Base-by-base conservation (phyloP, 2,113 vertebrate species). In the Ariopsis seemanni region DNA sequence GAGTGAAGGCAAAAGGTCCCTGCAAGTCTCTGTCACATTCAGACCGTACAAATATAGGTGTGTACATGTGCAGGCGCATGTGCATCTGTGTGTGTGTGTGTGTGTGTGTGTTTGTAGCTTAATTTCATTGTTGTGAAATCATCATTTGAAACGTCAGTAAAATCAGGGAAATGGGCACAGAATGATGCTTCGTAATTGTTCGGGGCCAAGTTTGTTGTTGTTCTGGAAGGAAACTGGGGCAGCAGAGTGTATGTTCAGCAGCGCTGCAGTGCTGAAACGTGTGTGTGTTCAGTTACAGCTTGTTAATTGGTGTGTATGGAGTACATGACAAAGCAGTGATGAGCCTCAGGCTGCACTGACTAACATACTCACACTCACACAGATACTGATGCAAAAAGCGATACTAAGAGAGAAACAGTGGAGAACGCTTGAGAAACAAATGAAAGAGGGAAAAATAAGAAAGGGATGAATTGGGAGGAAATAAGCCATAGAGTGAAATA, bases 261-360 rank as follows among this genome's bases (percentile, higher is more conserved):
- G 55, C 14, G 12, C 34, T 12, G 62, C 62, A 83, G 55, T 7
- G 12, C 34, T 12, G 17, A 34, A 55, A 34, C 34, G 62, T 67
- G 81, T 83, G 63, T 65, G 58, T 67, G n/a, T 69, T 27, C 52
- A 79, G 50, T 78, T 78, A 80, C 78, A 80, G 78, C 71, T 95
- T 95, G 96, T 95, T 95, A 96, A 97, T 97, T 96, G 94, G 94
- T 95, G 93, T 94, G 95, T 95, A 71, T 53, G n/a, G 93, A 92
- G 93, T 94, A 93, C 96, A 95, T 95, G 95, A 96, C 91, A 94
- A 94, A 94, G 93, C 96, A 95, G 93, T 94, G 92, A 93, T 94
- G 93, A 95, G 95, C 95, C 93, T 95, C 93, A 89, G 94, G 97
- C 94, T 95, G 91, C 94, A 95, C 95, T 96, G 94, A 95, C 95